Evolutionary conservation across 2,888 invertebrate genomes (phyloP).

Genomic region (Urechis unicinctus): DNA sequence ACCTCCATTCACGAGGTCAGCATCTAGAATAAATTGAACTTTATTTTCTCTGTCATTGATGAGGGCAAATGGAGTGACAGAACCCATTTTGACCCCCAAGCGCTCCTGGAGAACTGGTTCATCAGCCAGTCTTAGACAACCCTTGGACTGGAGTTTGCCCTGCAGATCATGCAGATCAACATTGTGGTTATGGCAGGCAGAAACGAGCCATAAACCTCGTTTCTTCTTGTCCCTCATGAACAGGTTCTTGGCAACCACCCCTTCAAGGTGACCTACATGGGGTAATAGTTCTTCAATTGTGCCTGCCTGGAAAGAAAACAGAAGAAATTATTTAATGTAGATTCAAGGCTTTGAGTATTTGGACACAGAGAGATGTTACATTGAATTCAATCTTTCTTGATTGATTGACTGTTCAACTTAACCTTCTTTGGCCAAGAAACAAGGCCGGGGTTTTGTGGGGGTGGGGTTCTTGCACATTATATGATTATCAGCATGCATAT

Average conservation of each 20-base stretch:
- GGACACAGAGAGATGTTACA: background rate
- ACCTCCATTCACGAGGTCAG: conserved; percentile 27
- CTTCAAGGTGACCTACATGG: conserved; percentile 31
- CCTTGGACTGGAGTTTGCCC: conserved; percentile 35
- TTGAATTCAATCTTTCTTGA: background rate
- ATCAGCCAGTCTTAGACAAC: conserved; percentile 46
- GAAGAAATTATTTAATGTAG: too few species aligned
- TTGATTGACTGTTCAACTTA: too few species aligned
- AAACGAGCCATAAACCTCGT: conserved; percentile 37
- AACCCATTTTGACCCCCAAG: conserved; percentile 45
- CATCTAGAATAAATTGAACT: conserved; percentile 38
- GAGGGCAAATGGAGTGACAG: conserved; percentile 46
- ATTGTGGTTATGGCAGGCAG: conserved; percentile 40
- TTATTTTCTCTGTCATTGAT: conserved; percentile 39
- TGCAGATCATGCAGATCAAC: conserved; percentile 42
- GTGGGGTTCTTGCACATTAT: too few species aligned
- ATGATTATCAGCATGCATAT: too few species aligned
- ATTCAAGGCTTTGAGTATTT: too few species aligned
- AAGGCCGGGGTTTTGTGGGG: too few species aligned
- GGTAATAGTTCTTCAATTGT: conserved; percentile 47
- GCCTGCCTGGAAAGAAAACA: conserved; percentile 38
- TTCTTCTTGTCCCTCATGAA: conserved; percentile 49
- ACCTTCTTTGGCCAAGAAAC: too few species aligned
- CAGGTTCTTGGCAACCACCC: conserved; percentile 46
- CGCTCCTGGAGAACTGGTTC: conserved; percentile 35